Base-by-base conservation (phyloP, 1,140 invertebrate genomes). In the Oryzaephilus surinamensis region DNA sequence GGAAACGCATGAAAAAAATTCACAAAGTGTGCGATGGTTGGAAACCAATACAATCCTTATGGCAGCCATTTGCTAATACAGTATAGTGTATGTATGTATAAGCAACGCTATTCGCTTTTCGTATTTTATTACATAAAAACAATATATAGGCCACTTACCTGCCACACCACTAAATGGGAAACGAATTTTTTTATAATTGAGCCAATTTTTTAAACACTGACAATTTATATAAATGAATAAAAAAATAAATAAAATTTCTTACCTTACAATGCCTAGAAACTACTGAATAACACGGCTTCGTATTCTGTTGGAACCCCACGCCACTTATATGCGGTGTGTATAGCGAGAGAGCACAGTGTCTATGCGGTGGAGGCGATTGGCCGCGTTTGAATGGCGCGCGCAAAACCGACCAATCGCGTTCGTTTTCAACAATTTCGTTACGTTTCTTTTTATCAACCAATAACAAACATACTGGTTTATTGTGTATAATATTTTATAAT, bases 201-300 rank as follows among this genome's bases (percentile, higher is more conserved):
- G 41, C 36, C 31, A 48, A 59, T 50, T 52, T 51, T 56, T n/a
- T 37, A 52, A 38, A 46, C 58, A 65, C 51, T 72, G 69, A 70
- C 70, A 71, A 64, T 56, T 48, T 52, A 50, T 52, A 54, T 40
- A 49, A 52, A 47, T 46, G 54, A 58, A 63, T 65, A 68, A 66
- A 70, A 63, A 67, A 66, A 7, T 10, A 24, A 24, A 24, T n/a
- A 24, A 60, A 66, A 66, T 64, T 71, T 67, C 70, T 71, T 72
- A 72, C 69, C 70, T 72, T 64, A 54, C 63, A 61, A 54, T 59
- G 62, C 63, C 65, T 69, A 60, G 63, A 55, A 58, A 69, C 67
- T 63, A 67, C 67, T 66, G 68, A 64, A 67, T 65, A 65, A 68
- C 68, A 69, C 63, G 60, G 67, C 71, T 72, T 71, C 67, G 70